Conservation (phyloP, 2,113 vertebrate genomes). For the Camelus bactrianus region DNA sequence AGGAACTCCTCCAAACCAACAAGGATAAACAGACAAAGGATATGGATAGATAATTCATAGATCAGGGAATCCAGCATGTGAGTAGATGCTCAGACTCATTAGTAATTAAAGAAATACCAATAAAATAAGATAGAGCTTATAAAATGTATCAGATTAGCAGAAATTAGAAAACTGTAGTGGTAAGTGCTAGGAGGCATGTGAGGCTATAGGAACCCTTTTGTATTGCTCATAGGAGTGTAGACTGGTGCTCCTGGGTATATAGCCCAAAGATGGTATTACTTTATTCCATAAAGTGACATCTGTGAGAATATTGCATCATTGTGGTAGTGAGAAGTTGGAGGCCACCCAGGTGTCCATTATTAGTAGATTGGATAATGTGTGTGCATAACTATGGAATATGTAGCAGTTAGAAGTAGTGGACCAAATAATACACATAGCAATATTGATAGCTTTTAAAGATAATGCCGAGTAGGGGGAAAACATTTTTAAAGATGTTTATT, state of each 20-base stretch:
- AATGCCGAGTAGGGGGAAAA: not conserved
- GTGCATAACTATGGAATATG: not conserved
- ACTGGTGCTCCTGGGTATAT: not conserved
- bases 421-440: not conserved
- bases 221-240: not conserved
- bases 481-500: not conserved
- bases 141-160: not conserved
- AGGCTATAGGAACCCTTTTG: not conserved
- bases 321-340: not conserved
- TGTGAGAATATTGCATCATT: not conserved
- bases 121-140: not conserved
- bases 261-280: not conserved
- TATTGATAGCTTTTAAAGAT: not conserved
- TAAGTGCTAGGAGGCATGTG: not conserved
- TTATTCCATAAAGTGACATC: not conserved
- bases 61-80: not conserved
- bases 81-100: not conserved
- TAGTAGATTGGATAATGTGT: not conserved
- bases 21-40: not conserved
- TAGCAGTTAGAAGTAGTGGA: not conserved
- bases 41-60: not conserved
- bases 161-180: slow-evolving; percentile 26
- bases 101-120: not conserved
- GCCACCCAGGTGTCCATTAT: not conserved
- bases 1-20: not conserved